Evolutionary conservation across 2,113 vertebrate species (phyloP), one percentile per base, ranked within the genome.

Genomic region (Lasiurus cinereus): DNA sequence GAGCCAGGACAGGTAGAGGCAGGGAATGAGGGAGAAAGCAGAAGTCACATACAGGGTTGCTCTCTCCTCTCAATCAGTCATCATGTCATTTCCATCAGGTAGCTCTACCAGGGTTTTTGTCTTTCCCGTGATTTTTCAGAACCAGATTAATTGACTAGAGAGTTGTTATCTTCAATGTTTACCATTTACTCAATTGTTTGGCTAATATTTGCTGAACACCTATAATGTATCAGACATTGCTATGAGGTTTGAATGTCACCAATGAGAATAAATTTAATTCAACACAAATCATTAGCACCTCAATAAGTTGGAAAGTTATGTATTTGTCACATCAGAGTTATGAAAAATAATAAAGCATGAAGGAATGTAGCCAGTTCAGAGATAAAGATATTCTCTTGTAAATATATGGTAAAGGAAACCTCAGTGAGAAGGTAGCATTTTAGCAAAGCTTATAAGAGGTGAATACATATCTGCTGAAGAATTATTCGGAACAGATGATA

Each of bases 1-100:
- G 19, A 15, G 2, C 22, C n/a, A 36, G 24, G 76, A 70, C 31
- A 5, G 36, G 24, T 11, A 12, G 27, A 33, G 29, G 39, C 29
- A 39, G 8, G 11, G 39, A 6, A 1, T 19, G 6, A 50, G 43
- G 29, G 48, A 33, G 24, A 33, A 64, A 14, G 19, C 8, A 48
- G 18, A 16, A 50, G 46, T 12, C 31, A 14, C 3, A 2, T 1
- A 3, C 9, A 15, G 39, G 52, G n/a, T 15, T 4, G 1, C 2
- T 6, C 5, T 2, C 1, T 6, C 56, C 16, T 46, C 8, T 24
- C 2, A 1, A 5, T 0, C 7, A 2, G 33, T 0, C 5, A 7
- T 24, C 3, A 2, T 0, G 1, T 0, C 1, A 2, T 12, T 48
- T 6, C 1, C 1, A 7, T 3, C n/a, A 19, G 9, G 9, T 5